These are phyloP conservation scores for Platygyra sinensis DNA, from an alignment of 64 coral and sea anemone species.

Conservation along the genomic window DNA sequence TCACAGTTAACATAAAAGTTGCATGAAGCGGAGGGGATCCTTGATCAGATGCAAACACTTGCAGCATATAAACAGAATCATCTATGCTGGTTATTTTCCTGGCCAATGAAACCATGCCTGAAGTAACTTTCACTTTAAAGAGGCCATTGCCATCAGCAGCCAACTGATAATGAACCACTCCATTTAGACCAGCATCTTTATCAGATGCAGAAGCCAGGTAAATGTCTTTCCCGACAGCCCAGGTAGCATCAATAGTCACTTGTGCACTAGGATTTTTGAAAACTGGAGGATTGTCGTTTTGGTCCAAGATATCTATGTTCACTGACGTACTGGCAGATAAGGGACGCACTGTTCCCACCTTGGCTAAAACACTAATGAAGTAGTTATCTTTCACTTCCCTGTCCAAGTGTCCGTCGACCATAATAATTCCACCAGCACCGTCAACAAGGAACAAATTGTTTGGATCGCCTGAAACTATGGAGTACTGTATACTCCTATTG, in stretches of 20 bases:
- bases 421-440: slow-evolving; percentile 76
- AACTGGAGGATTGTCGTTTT: slow-evolving; percentile 76
- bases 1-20: slow-evolving; percentile 54
- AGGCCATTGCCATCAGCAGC: slow-evolving; percentile 66
- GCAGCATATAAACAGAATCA: slow-evolving; percentile 53
- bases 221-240: slow-evolving; percentile 48
- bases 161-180: slow-evolving; percentile 75
- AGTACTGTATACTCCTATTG: slow-evolving; percentile 62
- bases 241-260: slow-evolving; percentile 79
- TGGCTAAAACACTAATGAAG: slow-evolving; percentile 61
- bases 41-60: slow-evolving; percentile 69
- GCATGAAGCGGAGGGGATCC: slow-evolving; percentile 71
- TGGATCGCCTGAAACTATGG: slow-evolving; percentile 87
- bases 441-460: slow-evolving; percentile 62
- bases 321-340: slow-evolving; percentile 67
- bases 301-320: slow-evolving; percentile 70
- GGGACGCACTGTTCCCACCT: slow-evolving; percentile 68
- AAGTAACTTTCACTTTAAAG: slow-evolving; percentile 76
- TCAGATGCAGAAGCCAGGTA: slow-evolving; percentile 61
- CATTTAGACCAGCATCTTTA: slow-evolving; percentile 74
- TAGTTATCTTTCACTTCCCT: slow-evolving; percentile 73
- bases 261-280: slow-evolving; percentile 62
- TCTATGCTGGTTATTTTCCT: slow-evolving; percentile 45
- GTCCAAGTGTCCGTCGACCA: slow-evolving; percentile 78
- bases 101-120: slow-evolving; percentile 70